These are phyloP conservation scores for Xiphorhynchus erythropygius DNA, from an alignment of 2,797 vertebrate genomes.

Conservation along the genomic window DNA sequence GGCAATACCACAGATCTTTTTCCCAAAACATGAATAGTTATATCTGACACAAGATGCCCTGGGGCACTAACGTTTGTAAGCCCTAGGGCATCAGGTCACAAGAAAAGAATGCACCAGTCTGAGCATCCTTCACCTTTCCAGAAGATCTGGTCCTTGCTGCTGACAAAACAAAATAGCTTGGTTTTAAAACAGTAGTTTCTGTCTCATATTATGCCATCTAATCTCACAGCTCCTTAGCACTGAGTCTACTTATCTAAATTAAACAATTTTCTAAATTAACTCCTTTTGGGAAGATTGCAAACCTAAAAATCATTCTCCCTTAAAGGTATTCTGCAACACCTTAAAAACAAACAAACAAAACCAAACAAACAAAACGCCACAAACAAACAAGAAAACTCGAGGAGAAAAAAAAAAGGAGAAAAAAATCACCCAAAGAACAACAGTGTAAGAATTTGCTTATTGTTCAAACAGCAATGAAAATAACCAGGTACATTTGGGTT, in stretches of 20 bases:
- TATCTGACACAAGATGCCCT: not conserved
- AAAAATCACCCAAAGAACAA: not conserved
- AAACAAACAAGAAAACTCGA: not conserved
- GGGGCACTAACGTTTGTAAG: not conserved
- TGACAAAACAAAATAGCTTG: not conserved
- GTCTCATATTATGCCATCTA: not conserved
- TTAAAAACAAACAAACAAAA: not conserved
- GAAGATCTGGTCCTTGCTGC: slow-evolving; percentile 51
- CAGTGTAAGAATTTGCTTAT: not conserved
- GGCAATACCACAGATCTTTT: not conserved
- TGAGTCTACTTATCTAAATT: not conserved
- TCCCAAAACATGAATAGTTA: not conserved
- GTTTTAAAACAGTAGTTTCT: slow-evolving; percentile 7
- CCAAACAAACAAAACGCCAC: not conserved
- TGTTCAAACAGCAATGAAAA: not conserved
- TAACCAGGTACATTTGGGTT: not conserved
- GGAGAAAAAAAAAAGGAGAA: not conserved
- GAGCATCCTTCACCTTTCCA: slow-evolving; percentile 19
- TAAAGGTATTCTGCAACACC: not conserved
- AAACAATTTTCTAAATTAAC: not conserved
- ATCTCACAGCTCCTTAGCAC: not conserved
- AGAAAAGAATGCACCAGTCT: slow-evolving; percentile 23
- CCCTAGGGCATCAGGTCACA: not conserved
- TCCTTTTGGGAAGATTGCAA: not conserved
- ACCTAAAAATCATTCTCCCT: not conserved